A percentile compares a stretch with the other conserved stretches of the same genome.
These are phyloP conservation scores for Dicranocentrus wangi DNA, from an alignment of 2,888 invertebrate genomes.

Conservation along the genomic window DNA sequence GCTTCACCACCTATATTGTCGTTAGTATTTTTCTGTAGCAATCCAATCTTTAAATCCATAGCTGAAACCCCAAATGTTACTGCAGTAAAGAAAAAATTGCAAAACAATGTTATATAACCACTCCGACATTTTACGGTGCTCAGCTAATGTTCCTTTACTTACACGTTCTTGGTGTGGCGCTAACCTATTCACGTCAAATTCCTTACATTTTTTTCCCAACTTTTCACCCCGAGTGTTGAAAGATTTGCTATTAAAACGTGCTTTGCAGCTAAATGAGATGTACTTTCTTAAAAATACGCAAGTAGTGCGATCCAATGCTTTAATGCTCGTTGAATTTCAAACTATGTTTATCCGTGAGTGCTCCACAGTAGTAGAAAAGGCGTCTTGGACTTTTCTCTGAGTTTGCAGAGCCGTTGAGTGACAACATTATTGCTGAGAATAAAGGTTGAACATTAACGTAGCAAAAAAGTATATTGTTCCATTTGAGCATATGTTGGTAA, in stretches of 20 bases:
- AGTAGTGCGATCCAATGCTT: neutral
- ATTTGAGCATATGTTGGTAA: no score
- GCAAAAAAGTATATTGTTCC: no score
- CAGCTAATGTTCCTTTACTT: neutral
- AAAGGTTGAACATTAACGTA: no score
- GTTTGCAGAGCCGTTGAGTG: neutral
- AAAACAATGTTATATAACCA: neutral
- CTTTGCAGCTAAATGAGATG: slow-evolving; percentile 7
- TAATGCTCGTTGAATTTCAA: neutral
- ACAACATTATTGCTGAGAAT: neutral
- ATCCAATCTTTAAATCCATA: no score
- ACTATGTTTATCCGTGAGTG: no score
- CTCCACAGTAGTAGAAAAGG: no score
- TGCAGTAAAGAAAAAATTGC: no score
- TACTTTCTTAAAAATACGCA: neutral
- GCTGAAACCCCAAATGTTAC: no score
- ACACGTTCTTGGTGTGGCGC: neutral
- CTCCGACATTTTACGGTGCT: neutral
- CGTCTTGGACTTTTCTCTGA: neutral
- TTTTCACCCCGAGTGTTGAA: slow-evolving; percentile 18
- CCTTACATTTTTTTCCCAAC: neutral
- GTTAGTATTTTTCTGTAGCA: no score
- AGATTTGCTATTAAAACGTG: slow-evolving; percentile 44
- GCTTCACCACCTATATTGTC: no score
- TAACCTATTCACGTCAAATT: slow-evolving; percentile 15